phyloP scores from a whole-genome alignment of 2,113 vertebrate species.

The Ailuropoda melanoleuca region DNA sequence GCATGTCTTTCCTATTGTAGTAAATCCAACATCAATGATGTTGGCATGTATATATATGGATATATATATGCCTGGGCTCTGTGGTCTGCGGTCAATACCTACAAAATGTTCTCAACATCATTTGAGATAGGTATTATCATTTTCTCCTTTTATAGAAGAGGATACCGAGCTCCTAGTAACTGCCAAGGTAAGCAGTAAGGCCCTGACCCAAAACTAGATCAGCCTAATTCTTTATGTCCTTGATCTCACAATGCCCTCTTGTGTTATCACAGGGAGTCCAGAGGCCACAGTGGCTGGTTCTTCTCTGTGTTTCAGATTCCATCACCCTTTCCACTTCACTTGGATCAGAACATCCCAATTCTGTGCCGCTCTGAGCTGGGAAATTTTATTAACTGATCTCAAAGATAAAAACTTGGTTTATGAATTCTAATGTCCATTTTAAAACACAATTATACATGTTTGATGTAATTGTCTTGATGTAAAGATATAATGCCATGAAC shows the following conservation, averaged over 20 bases:
- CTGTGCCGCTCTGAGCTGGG: neutral
- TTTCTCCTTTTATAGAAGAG: neutral
- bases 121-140: neutral
- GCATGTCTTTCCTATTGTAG: neutral
- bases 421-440: neutral
- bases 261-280: neutral
- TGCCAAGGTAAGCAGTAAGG: neutral
- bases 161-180: neutral
- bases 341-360: neutral
- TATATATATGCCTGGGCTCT: neutral
- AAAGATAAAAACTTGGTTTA: neutral
- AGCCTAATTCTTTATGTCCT: neutral
- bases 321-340: neutral
- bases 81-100: neutral
- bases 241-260: neutral
- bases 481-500: neutral
- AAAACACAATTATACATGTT: neutral
- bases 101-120: neutral
- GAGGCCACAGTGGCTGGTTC: neutral
- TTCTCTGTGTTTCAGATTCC: neutral
- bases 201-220: neutral
- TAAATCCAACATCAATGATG: neutral
- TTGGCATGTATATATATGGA: neutral
- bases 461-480: neutral
- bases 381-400: neutral